A percentile compares a stretch with the other conserved stretches of the same genome.
Conservation (phyloP, 2,113 vertebrate genomes). For the Cheilinus undulatus region DNA sequence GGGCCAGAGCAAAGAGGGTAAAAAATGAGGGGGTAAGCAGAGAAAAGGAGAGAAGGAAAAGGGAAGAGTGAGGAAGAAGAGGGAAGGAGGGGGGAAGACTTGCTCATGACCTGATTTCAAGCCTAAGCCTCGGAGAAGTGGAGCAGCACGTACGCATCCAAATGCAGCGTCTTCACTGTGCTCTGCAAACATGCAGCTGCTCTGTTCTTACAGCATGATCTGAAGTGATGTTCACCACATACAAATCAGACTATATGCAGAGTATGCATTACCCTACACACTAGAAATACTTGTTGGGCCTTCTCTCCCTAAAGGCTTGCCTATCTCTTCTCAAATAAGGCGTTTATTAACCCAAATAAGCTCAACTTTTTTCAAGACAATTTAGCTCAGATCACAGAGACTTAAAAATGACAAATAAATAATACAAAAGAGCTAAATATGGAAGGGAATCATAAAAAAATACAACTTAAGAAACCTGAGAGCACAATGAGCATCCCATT, state of each 20-base stretch:
- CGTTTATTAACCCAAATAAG: too few relatives aligned
- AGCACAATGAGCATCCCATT: too few relatives aligned
- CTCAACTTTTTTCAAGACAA: too few relatives aligned
- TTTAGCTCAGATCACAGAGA: not conserved
- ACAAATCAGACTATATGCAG: not conserved
- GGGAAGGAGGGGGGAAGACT: constrained; percentile 8
- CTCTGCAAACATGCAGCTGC: constrained; percentile 37
- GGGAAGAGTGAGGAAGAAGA: constrained; percentile 22
- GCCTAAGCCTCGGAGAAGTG: constrained; percentile 67
- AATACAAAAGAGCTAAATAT: too few relatives aligned
- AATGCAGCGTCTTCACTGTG: constrained; percentile 13
- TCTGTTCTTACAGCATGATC: not conserved
- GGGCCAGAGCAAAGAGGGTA: constrained; percentile 18
- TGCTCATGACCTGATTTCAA: constrained; percentile 78
- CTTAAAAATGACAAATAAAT: not conserved
- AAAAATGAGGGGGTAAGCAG: constrained; percentile 24
- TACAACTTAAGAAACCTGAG: too few relatives aligned
- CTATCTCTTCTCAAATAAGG: too few relatives aligned
- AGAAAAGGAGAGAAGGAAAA: constrained; percentile 15
- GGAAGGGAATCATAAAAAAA: too few relatives aligned
- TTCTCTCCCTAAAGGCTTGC: too few relatives aligned
- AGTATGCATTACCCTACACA: constrained; percentile 35
- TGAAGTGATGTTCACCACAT: not conserved
- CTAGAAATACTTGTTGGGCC: constrained; percentile 23
- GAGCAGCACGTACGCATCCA: constrained; percentile 54